Conservation (phyloP, 2,797 vertebrate species). For the Halcyon badia region DNA sequence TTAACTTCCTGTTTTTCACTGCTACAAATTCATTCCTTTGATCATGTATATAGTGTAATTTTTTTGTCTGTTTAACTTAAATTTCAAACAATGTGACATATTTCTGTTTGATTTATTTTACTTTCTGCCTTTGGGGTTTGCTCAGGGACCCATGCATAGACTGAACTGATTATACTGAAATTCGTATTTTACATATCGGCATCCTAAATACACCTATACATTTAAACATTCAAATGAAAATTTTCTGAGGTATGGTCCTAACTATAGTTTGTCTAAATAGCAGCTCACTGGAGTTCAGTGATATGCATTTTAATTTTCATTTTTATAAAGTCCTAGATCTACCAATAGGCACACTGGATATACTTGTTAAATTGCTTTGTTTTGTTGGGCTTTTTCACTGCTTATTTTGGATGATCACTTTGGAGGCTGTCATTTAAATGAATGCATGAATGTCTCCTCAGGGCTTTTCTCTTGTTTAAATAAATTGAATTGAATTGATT, state of each 20-base stretch:
- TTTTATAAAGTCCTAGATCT: neutral
- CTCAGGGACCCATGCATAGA: neutral
- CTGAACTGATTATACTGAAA: neutral
- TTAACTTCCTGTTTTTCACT: neutral
- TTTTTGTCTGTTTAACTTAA: neutral
- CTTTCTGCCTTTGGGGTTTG: neutral
- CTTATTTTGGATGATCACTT: neutral
- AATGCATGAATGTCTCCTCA: neutral
- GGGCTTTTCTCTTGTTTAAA: slow-evolving; percentile 50
- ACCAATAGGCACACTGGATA: neutral
- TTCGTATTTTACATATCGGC: neutral
- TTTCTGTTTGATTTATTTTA: slow-evolving; percentile 4
- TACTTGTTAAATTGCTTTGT: neutral
- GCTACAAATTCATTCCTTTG: neutral
- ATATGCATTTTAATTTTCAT: neutral
- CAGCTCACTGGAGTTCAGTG: neutral
- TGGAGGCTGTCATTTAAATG: slow-evolving; percentile 17
- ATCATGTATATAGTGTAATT: neutral
- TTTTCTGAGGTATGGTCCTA: neutral
- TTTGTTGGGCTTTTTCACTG: neutral
- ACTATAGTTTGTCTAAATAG: neutral
- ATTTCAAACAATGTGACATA: neutral
- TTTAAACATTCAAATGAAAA: neutral
- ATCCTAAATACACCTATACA: neutral
- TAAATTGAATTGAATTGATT: slow-evolving; percentile 48